Evolutionary conservation across 2,888 invertebrate genomes (phyloP).

Genomic region (Drosophila incognita): DNA sequence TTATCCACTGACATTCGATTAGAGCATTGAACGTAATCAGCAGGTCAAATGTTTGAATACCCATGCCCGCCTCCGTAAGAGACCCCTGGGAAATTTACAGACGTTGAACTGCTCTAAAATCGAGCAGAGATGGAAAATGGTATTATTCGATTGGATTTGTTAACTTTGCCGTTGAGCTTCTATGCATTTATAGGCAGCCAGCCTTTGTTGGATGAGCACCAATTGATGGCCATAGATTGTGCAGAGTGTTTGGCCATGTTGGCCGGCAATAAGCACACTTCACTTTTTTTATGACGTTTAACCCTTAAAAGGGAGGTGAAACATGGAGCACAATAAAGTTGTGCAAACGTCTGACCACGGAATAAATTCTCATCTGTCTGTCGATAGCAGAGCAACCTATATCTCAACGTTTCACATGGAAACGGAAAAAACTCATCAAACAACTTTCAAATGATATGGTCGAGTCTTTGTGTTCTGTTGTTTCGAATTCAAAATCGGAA

Average conservation of each 20-base stretch:
- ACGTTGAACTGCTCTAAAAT: conserved; percentile 53
- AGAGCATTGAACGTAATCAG: conserved; percentile 73
- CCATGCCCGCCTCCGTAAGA: conserved; percentile 31
- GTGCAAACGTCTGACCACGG: not conserved
- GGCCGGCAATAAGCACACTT: not conserved
- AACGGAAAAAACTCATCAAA: not conserved
- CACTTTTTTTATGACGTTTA: not conserved
- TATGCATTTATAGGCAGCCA: not conserved
- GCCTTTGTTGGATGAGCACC: not conserved
- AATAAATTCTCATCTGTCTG: not conserved
- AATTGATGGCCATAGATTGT: conserved; percentile 29
- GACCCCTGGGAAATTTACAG: conserved; percentile 73
- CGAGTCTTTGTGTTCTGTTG: not conserved
- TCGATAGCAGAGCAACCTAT: not conserved
- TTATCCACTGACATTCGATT: conserved; percentile 53
- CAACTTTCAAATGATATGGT: not conserved
- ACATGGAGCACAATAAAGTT: not conserved
- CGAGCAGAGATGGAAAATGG: conserved; percentile 18
- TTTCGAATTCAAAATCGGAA: not conserved
- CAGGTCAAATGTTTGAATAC: conserved; percentile 66
- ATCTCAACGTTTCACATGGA: not conserved
- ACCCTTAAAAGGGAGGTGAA: not conserved
- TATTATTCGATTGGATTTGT: conserved; percentile 18
- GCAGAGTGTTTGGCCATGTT: conserved; percentile 23
- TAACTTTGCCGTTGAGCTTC: conserved; percentile 2